Percentiles rank a stretch among this genome's conserved stretches.
Conservation (phyloP, 2,113 vertebrate species). For the Capreolus pygargus region DNA sequence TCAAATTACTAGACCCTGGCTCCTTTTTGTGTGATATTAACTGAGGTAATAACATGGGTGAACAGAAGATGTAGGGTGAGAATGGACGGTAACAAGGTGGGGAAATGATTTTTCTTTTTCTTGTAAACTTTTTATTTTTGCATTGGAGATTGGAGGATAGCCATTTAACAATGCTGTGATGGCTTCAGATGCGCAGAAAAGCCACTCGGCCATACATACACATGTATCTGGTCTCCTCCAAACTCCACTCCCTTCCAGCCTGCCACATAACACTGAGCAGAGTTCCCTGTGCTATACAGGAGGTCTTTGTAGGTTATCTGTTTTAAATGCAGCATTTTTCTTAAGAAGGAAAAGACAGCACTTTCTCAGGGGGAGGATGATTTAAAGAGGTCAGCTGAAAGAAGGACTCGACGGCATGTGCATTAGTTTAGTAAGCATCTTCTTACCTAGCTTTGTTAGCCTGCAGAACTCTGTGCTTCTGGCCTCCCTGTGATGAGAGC, state of each 20-base stretch:
- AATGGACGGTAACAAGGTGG: no score
- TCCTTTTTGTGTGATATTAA: neutral
- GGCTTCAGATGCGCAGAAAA: neutral
- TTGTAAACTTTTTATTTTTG: neutral
- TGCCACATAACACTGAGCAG: neutral
- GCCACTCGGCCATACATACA: neutral
- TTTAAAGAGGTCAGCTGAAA: neutral
- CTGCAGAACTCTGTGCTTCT: neutral
- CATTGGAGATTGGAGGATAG: neutral
- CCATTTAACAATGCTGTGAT: neutral
- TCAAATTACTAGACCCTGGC: neutral
- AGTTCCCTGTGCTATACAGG: neutral
- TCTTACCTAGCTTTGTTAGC: constrained; percentile 52
- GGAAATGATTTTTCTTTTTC: neutral
- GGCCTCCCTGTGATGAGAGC: neutral
- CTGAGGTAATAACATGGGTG: neutral
- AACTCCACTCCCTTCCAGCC: neutral
- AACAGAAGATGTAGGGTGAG: no score
- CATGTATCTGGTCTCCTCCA: neutral
- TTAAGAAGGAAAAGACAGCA: neutral
- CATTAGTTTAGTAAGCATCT: neutral
- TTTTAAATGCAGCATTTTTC: neutral
- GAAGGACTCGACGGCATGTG: neutral
- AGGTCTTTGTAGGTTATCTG: neutral
- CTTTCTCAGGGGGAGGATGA: neutral